Evolutionary conservation across 2,888 invertebrate species (phyloP), one percentile per base, ranked within the genome.

Genomic region (Hypselothyrea guttata): DNA sequence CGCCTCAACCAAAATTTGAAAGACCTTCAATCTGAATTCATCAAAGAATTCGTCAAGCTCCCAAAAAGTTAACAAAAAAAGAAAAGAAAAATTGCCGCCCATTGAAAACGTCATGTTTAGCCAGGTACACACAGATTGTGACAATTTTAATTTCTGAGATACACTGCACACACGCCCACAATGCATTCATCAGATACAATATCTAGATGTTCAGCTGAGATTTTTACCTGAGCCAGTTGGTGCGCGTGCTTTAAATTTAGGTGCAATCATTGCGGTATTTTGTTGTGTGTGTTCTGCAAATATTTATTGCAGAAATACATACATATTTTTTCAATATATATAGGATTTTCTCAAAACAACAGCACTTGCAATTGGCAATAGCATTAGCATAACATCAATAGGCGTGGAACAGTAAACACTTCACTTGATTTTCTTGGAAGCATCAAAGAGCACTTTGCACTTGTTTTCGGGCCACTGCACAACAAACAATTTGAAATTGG

Each of bases 191-290:
- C 33, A 41, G 57, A 58, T 71, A 42, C 44, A 45, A 30, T 35
- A 58, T 57, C 46, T 38, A 40, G 13, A 33, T 41, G 16, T 35
- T n/a, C n/a, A n/a, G n/a, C n/a, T 22, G 22, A 18, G 18, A 1
- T 7, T 9, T 78, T 87, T 89, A 89, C 89, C 89, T 89, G 88
- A 73, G 73, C 88, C 89, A 51, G 77, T 59, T 40, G 93, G 92
- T 83, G 95, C 93, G 88, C 93, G 94, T 84, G 95, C 95, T 91
- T 95, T 95, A 92, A 95, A 96, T 89, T 93, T 95, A 78, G 95
- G 95, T 78, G 93, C 92, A 89, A 94, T 93, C 93, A 94, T 94
- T 91, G 92, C 92, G 90, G 92, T 51, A 42, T 61, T 69, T 47
- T 71, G 84, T 47, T 71, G 84, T 70, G 72, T 70, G 56, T 75